Evolutionary conservation across 2,113 vertebrate species (phyloP).

Genomic region (Oncorhynchus kisutch): DNA sequence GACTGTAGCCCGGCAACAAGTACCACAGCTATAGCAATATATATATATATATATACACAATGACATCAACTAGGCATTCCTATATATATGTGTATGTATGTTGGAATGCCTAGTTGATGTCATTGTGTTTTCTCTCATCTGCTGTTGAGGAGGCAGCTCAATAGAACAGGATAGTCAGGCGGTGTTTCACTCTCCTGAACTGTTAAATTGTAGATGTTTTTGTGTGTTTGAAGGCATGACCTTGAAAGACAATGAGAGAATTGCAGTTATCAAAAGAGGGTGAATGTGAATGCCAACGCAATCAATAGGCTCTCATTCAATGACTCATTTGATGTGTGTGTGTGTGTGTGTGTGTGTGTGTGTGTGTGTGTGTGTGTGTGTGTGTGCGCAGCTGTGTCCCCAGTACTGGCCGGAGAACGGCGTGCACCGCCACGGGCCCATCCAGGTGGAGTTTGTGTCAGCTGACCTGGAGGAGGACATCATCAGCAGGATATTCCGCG

Average conservation of each 20-base stretch:
- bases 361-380: conserved; percentile 8
- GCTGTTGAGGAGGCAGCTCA: not conserved
- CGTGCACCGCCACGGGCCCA: conserved; percentile 89
- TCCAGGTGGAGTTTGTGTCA: conserved; percentile 97
- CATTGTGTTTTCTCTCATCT: not conserved
- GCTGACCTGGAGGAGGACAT: conserved; percentile 97
- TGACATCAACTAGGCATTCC: too few relatives aligned
- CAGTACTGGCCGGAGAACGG: conserved; percentile 99
- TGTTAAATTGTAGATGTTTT: too few relatives aligned
- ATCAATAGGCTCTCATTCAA: too few relatives aligned
- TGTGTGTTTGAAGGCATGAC: too few relatives aligned
- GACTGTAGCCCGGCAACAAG: conserved; percentile 8
- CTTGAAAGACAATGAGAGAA: too few relatives aligned
- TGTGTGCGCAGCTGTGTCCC: conserved; percentile 83
- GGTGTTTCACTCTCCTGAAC: too few relatives aligned
- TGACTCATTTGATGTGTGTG: not conserved
- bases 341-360: conserved; percentile 23
- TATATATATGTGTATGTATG: too few relatives aligned
- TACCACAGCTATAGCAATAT: too few relatives aligned
- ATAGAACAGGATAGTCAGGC: too few relatives aligned
- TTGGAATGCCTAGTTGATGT: not conserved
- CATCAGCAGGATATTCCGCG: conserved; percentile 96
- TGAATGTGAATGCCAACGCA: too few relatives aligned
- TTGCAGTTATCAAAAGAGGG: too few relatives aligned
- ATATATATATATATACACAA: too few relatives aligned